Conservation (phyloP, 2,888 invertebrate genomes). For the Micoletzkya japonica region DNA sequence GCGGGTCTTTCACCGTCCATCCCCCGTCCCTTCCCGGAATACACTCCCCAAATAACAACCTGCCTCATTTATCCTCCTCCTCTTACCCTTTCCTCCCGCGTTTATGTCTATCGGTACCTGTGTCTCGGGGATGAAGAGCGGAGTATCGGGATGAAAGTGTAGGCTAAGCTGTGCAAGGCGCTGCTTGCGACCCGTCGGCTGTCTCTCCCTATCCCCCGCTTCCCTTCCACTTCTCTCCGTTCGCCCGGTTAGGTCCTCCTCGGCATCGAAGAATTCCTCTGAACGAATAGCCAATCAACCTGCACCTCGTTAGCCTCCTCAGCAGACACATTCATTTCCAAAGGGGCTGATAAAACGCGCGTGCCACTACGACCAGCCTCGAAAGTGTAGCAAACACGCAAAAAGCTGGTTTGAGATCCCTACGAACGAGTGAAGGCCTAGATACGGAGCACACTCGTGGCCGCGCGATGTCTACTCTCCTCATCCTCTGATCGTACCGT, state of each 20-base stretch:
- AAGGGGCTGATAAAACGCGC: too few species aligned
- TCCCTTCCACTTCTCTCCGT: too few species aligned
- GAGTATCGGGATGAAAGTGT: conserved; percentile 70
- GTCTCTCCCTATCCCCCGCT: background rate
- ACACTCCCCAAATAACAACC: background rate
- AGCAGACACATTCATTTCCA: too few species aligned
- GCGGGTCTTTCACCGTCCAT: background rate
- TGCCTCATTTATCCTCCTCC: background rate
- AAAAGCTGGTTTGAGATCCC: background rate
- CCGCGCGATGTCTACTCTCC: background rate
- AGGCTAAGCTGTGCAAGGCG: conserved; percentile 17
- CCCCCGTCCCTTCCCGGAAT: background rate
- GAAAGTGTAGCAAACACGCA: too few species aligned
- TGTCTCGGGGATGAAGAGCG: conserved; percentile 80
- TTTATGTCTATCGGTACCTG: conserved; percentile 66
- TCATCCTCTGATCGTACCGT: background rate
- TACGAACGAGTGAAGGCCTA: background rate
- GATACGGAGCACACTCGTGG: background rate
- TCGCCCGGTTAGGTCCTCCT: conserved; percentile 29
- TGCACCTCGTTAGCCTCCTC: too few species aligned
- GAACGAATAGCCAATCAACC: background rate
- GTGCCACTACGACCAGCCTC: too few species aligned
- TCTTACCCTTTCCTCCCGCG: background rate
- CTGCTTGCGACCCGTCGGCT: conserved; percentile 22
- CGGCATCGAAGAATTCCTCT: conserved; percentile 37